phyloP scores from a whole-genome alignment of 1,140 invertebrate species.

The Dendroctonus valens region DNA sequence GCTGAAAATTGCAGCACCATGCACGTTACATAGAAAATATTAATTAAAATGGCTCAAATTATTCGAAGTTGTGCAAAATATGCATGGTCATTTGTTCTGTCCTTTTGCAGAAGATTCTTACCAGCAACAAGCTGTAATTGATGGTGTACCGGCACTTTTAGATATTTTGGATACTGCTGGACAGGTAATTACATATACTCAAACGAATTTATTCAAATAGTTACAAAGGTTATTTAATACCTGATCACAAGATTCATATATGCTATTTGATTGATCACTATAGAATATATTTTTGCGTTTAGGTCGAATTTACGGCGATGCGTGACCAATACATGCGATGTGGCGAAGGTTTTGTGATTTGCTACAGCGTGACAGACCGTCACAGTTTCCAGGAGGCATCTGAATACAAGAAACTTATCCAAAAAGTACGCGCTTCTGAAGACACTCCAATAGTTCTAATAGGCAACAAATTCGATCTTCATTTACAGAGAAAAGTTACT shows the following conservation, averaged over 20 bases:
- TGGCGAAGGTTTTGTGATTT: slow-evolving; percentile 94
- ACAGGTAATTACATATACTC: slow-evolving; percentile 60
- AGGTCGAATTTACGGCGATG: slow-evolving; percentile 92
- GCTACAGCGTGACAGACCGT: slow-evolving; percentile 78
- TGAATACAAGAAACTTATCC: slow-evolving; percentile 93
- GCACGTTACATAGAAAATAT: too few species aligned
- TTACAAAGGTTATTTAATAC: not conserved
- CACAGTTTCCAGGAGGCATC: slow-evolving; percentile 80
- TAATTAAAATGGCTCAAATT: too few species aligned
- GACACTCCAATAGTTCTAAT: slow-evolving; percentile 96
- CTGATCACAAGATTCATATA: not conserved
- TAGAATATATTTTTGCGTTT: slow-evolving; percentile 22
- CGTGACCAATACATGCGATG: slow-evolving; percentile 97
- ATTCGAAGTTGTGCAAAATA: too few species aligned
- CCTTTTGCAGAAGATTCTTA: slow-evolving; percentile 90
- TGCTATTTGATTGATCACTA: slow-evolving; percentile 1
- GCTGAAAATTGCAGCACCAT: too few species aligned
- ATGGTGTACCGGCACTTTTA: slow-evolving; percentile 96
- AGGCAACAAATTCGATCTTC: slow-evolving; percentile 98
- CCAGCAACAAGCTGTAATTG: slow-evolving; percentile 98
- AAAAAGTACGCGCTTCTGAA: slow-evolving; percentile 94
- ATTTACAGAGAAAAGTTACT: slow-evolving; percentile 70
- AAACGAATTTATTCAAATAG: not conserved
- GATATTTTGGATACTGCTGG: slow-evolving; percentile 99
- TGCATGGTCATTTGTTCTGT: not conserved